Evolutionary conservation across 2,888 invertebrate species (phyloP).

Genomic region (Agonopterix subpropinquella): DNA sequence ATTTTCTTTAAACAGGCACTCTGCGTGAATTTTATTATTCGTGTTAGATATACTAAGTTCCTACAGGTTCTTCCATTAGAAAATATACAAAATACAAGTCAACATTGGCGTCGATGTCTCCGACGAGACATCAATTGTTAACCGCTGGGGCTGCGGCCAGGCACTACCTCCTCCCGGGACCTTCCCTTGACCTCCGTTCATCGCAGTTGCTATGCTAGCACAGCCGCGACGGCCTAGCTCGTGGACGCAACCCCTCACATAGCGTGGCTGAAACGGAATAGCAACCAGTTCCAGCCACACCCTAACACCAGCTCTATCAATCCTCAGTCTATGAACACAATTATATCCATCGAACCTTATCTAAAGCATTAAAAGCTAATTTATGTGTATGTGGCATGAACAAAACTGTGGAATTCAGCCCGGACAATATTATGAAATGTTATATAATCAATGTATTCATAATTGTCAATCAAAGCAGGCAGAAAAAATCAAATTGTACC

Average conservation of each 20-base stretch:
- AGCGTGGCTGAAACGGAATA: neutral
- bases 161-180: too few species aligned
- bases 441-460: neutral
- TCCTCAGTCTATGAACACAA: constrained; percentile 73
- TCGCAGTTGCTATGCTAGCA: too few species aligned
- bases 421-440: constrained; percentile 36
- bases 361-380: constrained; percentile 74
- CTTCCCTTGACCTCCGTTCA: too few species aligned
- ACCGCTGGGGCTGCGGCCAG: too few species aligned
- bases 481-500: too few species aligned
- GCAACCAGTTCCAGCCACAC: neutral
- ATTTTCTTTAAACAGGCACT: constrained; percentile 62
- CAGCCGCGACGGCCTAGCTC: too few species aligned
- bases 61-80: constrained; percentile 45
- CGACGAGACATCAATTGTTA: neutral
- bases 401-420: constrained; percentile 56
- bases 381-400: constrained; percentile 71
- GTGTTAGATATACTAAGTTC: constrained; percentile 44
- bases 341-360: constrained; percentile 68
- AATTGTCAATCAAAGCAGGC: too few species aligned
- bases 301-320: constrained; percentile 19
- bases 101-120: constrained; percentile 7
- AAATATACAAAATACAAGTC: constrained; percentile 57
- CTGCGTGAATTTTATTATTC: constrained; percentile 64
- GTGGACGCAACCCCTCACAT: too few species aligned